phyloP scores from a whole-genome alignment of 1,140 invertebrate genomes.

The Cydia fagiglandana region DNA sequence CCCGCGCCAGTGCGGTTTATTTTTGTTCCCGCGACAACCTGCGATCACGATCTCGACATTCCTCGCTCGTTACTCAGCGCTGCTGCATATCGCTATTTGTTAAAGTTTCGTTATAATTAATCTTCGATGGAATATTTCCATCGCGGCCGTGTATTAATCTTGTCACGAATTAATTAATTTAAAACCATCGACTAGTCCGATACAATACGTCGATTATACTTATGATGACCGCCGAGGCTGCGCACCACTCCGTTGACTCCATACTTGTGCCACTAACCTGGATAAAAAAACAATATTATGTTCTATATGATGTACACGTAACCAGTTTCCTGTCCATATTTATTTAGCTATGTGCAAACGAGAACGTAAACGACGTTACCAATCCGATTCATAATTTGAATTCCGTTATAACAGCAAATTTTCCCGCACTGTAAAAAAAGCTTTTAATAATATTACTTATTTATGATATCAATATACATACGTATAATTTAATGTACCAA shows the following conservation, averaged over 20 bases:
- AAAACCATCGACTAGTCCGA: slow-evolving; percentile 15
- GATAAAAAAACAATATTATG: neutral
- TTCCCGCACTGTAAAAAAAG: neutral
- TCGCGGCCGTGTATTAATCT: slow-evolving; percentile 25
- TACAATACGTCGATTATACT: slow-evolving; percentile 25
- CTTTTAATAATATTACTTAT: slow-evolving; percentile 2
- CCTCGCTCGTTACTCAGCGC: slow-evolving; percentile 50
- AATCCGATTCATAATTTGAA: neutral
- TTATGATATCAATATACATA: neutral
- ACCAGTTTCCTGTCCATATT: neutral
- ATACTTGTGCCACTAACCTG: neutral
- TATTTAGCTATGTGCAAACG: neutral
- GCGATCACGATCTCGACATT: slow-evolving; percentile 46
- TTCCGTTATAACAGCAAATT: neutral
- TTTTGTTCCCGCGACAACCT: slow-evolving; percentile 39
- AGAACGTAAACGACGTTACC: neutral
- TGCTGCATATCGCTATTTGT: slow-evolving; percentile 48
- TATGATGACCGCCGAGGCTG: slow-evolving; percentile 13
- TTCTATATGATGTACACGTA: neutral
- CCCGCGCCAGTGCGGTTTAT: slow-evolving; percentile 38
- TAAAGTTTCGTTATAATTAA: slow-evolving; percentile 47
- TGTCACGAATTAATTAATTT: slow-evolving; percentile 31
- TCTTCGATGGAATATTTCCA: slow-evolving; percentile 36
- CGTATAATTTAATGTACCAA: slow-evolving; percentile 11
- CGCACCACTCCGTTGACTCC: neutral